Conservation (phyloP, 2,888 invertebrate genomes). For the Plagodis pulveraria region DNA sequence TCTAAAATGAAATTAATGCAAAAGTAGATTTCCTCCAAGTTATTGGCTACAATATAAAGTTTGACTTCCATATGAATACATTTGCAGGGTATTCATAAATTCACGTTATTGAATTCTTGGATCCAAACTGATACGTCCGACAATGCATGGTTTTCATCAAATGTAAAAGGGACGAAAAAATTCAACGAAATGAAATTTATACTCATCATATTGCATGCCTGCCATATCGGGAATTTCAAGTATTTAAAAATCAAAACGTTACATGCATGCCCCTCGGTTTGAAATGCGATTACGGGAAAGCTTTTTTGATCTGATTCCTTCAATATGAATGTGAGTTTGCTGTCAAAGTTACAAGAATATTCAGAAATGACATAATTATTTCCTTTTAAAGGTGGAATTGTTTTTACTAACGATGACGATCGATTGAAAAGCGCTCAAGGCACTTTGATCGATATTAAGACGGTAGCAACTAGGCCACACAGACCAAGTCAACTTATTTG, state of each 20-base stretch:
- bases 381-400: neutral
- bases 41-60: conserved; percentile 13
- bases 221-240: conserved; percentile 67
- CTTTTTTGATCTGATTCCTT: conserved; percentile 35
- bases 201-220: conserved; percentile 75
- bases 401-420: no score
- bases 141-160: conserved; percentile 51
- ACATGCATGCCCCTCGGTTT: conserved; percentile 45
- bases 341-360: conserved; percentile 11
- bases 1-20: no score
- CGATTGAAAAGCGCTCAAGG: no score
- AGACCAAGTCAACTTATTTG: no score
- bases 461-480: no score
- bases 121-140: conserved; percentile 43
- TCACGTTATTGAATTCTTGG: conserved; percentile 54
- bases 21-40: neutral
- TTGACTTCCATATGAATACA: conserved; percentile 17
- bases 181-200: conserved; percentile 67
- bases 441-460: no score
- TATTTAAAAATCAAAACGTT: conserved; percentile 66
- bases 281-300: conserved; percentile 59
- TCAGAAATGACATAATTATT: neutral
- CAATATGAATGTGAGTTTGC: conserved; percentile 22
- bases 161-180: conserved; percentile 59
- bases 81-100: conserved; percentile 49